phyloP scores from a whole-genome alignment of 2,888 invertebrate species.

The Epiblema foenella region DNA sequence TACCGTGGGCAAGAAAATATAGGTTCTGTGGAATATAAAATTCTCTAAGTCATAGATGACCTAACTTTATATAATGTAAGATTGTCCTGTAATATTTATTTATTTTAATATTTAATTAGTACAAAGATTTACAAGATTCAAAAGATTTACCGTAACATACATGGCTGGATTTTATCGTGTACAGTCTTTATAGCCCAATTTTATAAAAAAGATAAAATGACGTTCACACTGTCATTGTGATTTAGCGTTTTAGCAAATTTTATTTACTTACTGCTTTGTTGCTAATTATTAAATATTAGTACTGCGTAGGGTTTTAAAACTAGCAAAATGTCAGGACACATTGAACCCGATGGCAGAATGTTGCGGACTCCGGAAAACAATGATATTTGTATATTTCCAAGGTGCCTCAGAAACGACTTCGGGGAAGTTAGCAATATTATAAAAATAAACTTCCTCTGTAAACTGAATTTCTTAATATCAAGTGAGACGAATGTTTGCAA shows the following conservation, averaged over 20 bases:
- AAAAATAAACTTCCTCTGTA: conserved; percentile 8
- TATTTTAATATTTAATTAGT: neutral
- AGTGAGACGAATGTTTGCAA: neutral
- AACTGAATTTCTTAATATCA: conserved; percentile 2
- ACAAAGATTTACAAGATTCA: neutral
- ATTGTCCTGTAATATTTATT: no score
- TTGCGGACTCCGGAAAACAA: neutral
- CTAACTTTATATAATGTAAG: no score
- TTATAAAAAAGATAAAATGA: conserved; percentile 4
- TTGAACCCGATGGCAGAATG: conserved; percentile 19
- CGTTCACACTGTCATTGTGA: neutral
- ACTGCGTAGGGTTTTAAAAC: conserved; percentile 5
- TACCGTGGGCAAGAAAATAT: no score
- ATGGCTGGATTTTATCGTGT: neutral
- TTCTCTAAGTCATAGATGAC: no score
- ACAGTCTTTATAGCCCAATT: neutral
- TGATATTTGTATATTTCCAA: conserved; percentile 3
- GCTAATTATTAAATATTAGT: neutral
- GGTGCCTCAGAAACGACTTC: conserved; percentile 11
- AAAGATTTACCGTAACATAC: neutral
- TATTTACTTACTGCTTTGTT: conserved; percentile 10
- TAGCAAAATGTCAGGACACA: conserved; percentile 7
- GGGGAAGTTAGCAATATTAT: neutral
- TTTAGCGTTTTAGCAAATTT: conserved; percentile 8
- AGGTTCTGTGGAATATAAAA: no score